Evolutionary conservation across 2,113 vertebrate species (phyloP), one percentile per base, ranked within the genome.

Genomic region (Salvelinus namaycush): DNA sequence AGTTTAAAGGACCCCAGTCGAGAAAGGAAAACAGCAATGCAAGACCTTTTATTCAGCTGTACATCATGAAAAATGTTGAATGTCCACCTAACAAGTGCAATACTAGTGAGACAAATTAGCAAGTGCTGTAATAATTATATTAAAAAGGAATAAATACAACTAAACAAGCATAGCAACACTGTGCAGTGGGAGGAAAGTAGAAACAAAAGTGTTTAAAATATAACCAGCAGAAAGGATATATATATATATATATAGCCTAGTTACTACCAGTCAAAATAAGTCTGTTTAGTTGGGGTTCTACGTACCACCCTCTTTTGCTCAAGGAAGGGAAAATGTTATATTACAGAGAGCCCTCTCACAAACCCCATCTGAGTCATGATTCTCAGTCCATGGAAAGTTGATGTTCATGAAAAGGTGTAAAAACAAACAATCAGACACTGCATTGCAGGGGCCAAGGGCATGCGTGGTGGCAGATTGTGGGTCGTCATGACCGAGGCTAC

Each of bases 41-140:
- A 87, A 88, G 76, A 87, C 84, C 78, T 92, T 92, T 92, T 91
- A 93, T 94, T 93, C 77, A 84, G 76, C 81, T 82, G 72, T 88
- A 86, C 80, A 88, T 82, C 75, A 83, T 86, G 89, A 76, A 76
- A 83, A 84, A 76, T 77, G 76, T 74, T 76, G 78, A 73, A 87
- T 80, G 86, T 79, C 74, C 78, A 87, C 74, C 73, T 85, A 87
- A 22, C 81, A 84, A 80, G 79, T 73, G 39, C 44, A 78, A 29
- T 14, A 14, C 65, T 67, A 67, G 51, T 54, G 3, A 54, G 16
- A 82, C 57, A 77, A 77, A 67, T 31, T 26, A 14, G 65, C 4
- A 24, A 64, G 78, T 39, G 65, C 65, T 81, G 82, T 51, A 76
- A 84, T 80, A 60, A 78, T 80, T 74, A 84, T 62, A 59, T 77